Conservation (phyloP, 1,140 invertebrate genomes). For the Bombus terrestris region DNA sequence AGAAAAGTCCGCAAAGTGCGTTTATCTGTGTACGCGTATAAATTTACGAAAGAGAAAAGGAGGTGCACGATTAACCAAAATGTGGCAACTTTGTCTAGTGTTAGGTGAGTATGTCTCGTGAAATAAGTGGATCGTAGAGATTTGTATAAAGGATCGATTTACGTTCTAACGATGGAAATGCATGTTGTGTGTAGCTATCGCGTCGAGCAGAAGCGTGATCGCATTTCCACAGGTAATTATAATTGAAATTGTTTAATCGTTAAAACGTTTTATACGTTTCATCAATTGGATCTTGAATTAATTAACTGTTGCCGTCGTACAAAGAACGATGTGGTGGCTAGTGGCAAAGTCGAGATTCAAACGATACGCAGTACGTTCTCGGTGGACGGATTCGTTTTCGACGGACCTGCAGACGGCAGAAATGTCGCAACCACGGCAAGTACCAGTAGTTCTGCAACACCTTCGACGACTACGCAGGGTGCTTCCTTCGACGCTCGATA, state of each 20-base stretch:
- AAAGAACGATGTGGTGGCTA: background rate
- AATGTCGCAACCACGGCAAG: background rate
- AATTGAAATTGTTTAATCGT: background rate
- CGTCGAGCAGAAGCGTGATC: background rate
- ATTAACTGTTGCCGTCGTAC: background rate
- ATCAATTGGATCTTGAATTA: too few relatives aligned
- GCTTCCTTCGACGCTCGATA: background rate
- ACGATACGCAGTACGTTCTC: background rate
- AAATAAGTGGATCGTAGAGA: background rate
- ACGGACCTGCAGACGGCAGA: slow-evolving; percentile 52
- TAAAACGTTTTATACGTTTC: background rate
- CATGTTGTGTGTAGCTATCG: slow-evolving; percentile 1
- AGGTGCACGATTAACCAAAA: background rate
- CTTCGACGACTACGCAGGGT: background rate
- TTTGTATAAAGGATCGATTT: background rate
- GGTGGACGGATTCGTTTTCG: slow-evolving; percentile 65
- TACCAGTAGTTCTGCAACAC: background rate
- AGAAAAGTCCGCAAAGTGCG: too few relatives aligned
- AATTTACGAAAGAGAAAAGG: background rate
- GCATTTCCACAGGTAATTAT: slow-evolving; percentile 53
- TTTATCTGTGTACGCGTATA: too few relatives aligned
- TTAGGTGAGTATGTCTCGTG: slow-evolving; percentile 28
- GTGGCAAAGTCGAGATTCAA: too few relatives aligned
- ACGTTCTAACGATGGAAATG: background rate
- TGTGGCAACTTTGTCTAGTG: slow-evolving; percentile 33